Percentiles rank a stretch among this genome's conserved stretches.
phyloP scores from a whole-genome alignment of 2,888 invertebrate genomes.

The Troides helena region DNA sequence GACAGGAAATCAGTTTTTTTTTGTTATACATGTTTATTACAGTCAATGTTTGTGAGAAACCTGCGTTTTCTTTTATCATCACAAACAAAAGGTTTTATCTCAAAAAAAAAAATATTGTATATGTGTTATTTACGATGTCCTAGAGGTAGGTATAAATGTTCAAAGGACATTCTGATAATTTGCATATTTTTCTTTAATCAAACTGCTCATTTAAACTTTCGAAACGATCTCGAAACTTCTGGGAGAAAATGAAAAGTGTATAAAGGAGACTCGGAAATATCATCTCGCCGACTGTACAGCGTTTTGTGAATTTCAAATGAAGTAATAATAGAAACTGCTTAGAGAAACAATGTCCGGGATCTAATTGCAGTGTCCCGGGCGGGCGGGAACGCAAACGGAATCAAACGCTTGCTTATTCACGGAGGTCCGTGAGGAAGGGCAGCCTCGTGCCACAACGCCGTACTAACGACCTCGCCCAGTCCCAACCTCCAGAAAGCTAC shows the following conservation, averaged over 20 bases:
- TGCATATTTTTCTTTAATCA: too few relatives aligned
- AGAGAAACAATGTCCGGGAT: constrained; percentile 33
- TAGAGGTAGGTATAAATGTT: too few relatives aligned
- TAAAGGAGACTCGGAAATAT: background rate
- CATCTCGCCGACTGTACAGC: background rate
- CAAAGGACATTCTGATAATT: too few relatives aligned
- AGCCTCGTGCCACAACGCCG: constrained; percentile 9
- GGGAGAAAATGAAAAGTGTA: background rate
- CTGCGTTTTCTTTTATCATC: too few relatives aligned
- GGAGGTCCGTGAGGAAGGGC: constrained; percentile 11
- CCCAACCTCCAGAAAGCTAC: background rate
- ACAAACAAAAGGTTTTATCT: too few relatives aligned
- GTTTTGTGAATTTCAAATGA: constrained; percentile 18
- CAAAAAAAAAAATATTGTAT: too few relatives aligned
- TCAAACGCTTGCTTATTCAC: constrained; percentile 28
- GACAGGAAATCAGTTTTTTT: too few relatives aligned
- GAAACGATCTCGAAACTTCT: background rate
- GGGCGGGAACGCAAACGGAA: constrained; percentile 35
- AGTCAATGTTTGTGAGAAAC: too few relatives aligned
- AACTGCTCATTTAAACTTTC: too few relatives aligned
- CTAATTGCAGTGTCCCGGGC: constrained; percentile 35
- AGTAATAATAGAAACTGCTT: constrained; percentile 20
- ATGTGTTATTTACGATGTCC: too few relatives aligned
- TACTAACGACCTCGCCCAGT: constrained; percentile 15
- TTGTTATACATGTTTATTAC: too few relatives aligned